phyloP scores from a whole-genome alignment of 2,797 vertebrate genomes.

The Dryobates pubescens region DNA sequence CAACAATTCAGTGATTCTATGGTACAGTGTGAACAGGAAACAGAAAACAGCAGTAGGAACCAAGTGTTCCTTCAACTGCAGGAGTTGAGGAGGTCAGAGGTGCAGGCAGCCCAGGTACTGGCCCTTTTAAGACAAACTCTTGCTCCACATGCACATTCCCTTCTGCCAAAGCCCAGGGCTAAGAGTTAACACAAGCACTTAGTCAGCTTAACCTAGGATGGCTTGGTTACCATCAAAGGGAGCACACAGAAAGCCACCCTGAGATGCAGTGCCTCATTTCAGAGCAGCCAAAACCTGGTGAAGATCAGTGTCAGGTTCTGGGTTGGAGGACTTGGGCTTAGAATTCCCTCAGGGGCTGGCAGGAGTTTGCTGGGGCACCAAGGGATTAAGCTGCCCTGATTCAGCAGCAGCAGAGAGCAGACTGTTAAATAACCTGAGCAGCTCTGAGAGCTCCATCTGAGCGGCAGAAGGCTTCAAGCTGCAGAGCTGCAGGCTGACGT shows the following conservation, averaged over 20 bases:
- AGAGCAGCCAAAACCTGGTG: neutral
- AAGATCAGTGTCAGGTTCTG: neutral
- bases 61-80: no score
- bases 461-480: neutral
- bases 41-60: no score
- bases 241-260: neutral
- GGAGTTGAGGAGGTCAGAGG: conserved; percentile 7
- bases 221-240: neutral
- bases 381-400: neutral
- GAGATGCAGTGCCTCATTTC: neutral
- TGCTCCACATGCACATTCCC: neutral
- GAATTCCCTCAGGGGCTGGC: neutral
- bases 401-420: neutral
- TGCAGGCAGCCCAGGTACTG: neutral
- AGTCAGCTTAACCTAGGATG: neutral
- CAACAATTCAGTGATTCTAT: no score
- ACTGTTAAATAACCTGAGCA: neutral
- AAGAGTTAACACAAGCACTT: neutral
- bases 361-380: neutral
- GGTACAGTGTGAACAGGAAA: no score
- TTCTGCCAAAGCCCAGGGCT: neutral
- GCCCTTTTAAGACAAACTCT: neutral
- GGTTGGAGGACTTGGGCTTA: fast-evolving
- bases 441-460: neutral
- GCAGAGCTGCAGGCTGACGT: neutral